Evolutionary conservation across 2,113 vertebrate species (phyloP).

Genomic region (Phoenicopterus ruber): DNA sequence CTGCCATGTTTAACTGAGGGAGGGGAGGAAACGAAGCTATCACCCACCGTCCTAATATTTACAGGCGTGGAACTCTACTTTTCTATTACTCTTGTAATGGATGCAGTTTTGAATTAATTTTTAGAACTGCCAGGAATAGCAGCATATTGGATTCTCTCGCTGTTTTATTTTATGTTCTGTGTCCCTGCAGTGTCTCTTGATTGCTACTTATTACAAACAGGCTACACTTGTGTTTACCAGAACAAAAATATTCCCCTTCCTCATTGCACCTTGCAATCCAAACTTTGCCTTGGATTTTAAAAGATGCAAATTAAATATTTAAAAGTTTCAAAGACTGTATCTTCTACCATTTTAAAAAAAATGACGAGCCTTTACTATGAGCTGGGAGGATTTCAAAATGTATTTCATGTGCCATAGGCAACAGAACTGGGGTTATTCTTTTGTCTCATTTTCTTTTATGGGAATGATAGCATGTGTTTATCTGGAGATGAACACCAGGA

Average conservation of each 20-base stretch:
- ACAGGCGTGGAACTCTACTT: conserved; percentile 32
- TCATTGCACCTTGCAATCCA: background rate
- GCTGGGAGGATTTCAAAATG: background rate
- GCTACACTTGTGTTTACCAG: background rate
- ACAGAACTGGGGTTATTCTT: background rate
- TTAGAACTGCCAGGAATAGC: conserved; percentile 34
- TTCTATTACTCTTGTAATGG: conserved; percentile 37
- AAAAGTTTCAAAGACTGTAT: background rate
- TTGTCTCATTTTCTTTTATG: background rate
- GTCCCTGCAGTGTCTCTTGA: conserved; percentile 53
- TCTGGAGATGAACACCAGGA: background rate
- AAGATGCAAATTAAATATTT: conserved; percentile 12
- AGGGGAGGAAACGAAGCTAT: conserved; percentile 7
- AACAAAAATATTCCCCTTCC: conserved; percentile 20
- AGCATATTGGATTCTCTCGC: conserved; percentile 22
- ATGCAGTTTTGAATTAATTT: conserved; percentile 50
- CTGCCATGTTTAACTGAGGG: conserved; percentile 24
- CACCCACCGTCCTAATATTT: conserved; percentile 13
- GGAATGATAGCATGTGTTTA: background rate
- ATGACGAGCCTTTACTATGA: background rate
- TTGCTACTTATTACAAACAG: conserved; percentile 42
- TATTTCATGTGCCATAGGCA: background rate
- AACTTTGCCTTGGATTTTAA: background rate
- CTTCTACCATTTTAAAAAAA: background rate
- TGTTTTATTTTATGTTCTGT: conserved; percentile 41